Evolutionary conservation across 2,888 invertebrate genomes (phyloP), one percentile per base, ranked within the genome.

Genomic region (Microplitis manilae): DNA sequence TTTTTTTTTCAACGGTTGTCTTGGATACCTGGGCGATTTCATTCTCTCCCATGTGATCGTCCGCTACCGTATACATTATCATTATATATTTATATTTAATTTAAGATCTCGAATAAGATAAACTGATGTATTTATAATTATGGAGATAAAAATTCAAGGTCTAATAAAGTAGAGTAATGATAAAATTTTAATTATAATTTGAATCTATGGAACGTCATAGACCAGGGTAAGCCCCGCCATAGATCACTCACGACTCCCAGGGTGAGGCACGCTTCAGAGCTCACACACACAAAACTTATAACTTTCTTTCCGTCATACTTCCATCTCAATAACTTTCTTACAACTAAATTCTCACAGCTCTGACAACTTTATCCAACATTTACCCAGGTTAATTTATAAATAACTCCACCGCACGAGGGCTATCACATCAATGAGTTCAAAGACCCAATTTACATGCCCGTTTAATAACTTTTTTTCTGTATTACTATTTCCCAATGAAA

Each of bases 11-110:
- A 50, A 50, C 50, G 8, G 50, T 50, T 50, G 50, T 50, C 50
- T 50, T 50, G 50, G 50, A 87, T 91, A 92, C 92, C 92, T 92
- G 92, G 84, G 92, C 92, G 83, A 92, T 92, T 86, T 92, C 92
- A 87, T 91, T 92, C 85, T 92, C 91, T 84, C 91, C 91, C 91
- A 92, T 92, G 87, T 89, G 88, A 80, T 90, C 90, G 50, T 90
- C 89, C 17, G 90, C 89, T 17, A 89, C 88, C 39, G 90, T 90
- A 80, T 90, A 90, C 89, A 90, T 89, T 80, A 89, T 89, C 89
- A 89, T 70, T 73, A 39, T 40, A 20, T 9, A 20, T 9, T 30
- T 39, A 72, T 73, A 30, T 30, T 30, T 30, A 30, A 30, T 30
- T 30, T 30, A 30, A 30, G 30, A 30, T 30, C 30, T 30, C 30